phyloP scores from a whole-genome alignment of 53 echinoderm and acorn worm genomes.

The Echinarachnius parma region DNA sequence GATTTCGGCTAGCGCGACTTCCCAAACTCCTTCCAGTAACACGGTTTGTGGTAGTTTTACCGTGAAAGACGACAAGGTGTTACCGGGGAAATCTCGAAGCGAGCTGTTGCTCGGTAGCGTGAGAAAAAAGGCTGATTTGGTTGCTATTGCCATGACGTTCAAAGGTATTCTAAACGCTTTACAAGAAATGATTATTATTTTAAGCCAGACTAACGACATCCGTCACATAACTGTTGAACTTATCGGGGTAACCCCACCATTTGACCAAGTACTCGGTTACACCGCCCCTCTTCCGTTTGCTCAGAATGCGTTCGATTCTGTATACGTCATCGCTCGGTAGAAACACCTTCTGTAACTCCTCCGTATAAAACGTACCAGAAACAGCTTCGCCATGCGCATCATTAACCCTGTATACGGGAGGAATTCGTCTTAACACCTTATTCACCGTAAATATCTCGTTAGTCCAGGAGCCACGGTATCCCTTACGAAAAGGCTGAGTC shows the following conservation, averaged over 20 bases:
- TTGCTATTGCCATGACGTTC: background rate
- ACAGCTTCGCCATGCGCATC: slow-evolving; percentile 48
- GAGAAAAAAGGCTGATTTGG: slow-evolving; percentile 30
- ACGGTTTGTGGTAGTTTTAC: slow-evolving; percentile 12
- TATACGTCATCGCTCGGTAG: slow-evolving; percentile 11
- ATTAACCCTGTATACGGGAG: slow-evolving; percentile 40
- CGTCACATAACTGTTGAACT: slow-evolving; percentile 48
- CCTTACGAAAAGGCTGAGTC: slow-evolving; percentile 59
- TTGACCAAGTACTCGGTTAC: slow-evolving; percentile 38
- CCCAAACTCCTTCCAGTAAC: slow-evolving; percentile 3
- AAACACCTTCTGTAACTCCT: slow-evolving; percentile 52
- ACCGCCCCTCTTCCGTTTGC: slow-evolving; percentile 1
- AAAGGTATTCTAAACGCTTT: no score
- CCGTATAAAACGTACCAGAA: slow-evolving; percentile 54
- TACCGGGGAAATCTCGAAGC: slow-evolving; percentile 27
- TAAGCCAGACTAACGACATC: background rate
- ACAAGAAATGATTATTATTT: background rate
- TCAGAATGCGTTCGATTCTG: slow-evolving; percentile 36
- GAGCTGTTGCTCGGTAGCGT: slow-evolving; percentile 56
- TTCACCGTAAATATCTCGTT: slow-evolving; percentile 59
- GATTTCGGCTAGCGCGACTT: slow-evolving; percentile 32
- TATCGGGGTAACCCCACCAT: slow-evolving; percentile 41
- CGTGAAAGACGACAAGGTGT: slow-evolving; percentile 36
- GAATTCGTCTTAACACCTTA: slow-evolving; percentile 1
- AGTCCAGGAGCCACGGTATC: slow-evolving; percentile 69